Base-by-base conservation (phyloP, 2,888 invertebrate genomes). In the Rotaria sp. region DNA sequence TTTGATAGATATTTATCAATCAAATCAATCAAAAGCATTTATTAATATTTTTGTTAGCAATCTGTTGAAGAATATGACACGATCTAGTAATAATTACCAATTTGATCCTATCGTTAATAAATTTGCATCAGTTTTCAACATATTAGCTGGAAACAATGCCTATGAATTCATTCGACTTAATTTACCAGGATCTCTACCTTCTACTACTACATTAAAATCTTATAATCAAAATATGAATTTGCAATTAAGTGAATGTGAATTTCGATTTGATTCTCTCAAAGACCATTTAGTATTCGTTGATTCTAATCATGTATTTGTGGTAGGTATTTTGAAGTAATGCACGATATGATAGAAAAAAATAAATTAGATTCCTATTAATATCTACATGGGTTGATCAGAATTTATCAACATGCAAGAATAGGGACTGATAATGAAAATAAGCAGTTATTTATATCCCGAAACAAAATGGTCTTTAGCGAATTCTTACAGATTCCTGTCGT, bases 191-290 rank as follows among this genome's bases (percentile, higher is more conserved):
- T 59, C 57, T n/a, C 13, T 59, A 59, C 57, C 57, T n/a, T 59
- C 57, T 59, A n/a, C 10, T 13, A 59, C 57, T 10, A 59, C 57
- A 30, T 59, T 59, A 30, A 59, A 59, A 30, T 2, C n/a, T 59
- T 59, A n/a, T 59, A 59, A 59, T 26, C 57, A 59, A 59, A 59
- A 26, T 26, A 59, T 59, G 0, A 59, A 59, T n/a, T 26, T 59
- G 5, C 30, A 59, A 3, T n/a, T 59, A 13, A 59, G n/a, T n/a
- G 57, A 59, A 59, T n/a, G n/a, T n/a, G n/a, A 59, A 59, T 59
- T 59, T 59, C n/a, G 57, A n/a, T 59, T 59, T 59, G n/a, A 57
- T 57, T 57, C 57, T 57, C 57, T 57, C n/a, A 57, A n/a, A 57
- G 57, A 57, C 7, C 24, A 57, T 57, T 57, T 57, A n/a, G n/a